Base-by-base conservation (phyloP, 2,113 vertebrate species). In the Rattus rattus region DNA sequence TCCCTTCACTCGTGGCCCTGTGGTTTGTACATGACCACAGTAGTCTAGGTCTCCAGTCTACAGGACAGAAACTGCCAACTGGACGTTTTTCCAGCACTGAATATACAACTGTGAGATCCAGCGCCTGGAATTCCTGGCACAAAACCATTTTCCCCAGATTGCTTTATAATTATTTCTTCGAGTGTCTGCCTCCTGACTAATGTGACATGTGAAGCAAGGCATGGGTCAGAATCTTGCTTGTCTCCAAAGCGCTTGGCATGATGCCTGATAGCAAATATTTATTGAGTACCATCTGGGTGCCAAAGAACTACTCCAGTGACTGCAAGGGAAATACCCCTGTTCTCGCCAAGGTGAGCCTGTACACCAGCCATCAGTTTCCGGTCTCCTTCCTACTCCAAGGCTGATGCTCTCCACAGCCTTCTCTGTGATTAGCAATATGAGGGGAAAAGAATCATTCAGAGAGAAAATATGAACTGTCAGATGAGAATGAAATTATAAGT, bases 401-500 rank as follows among this genome's bases (percentile, higher is more conserved):
- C 73, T 84, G 81, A 30, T 80, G 77, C 70, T 97, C 86, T 75
- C 94, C 96, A 67, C 49, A 56, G 91, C n/a, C 10, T 96, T 96
- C 96, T 94, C 96, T 94, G 75, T 96, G 97, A 95, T 97, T 98
- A 98, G 92, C 91, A 96, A 96, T 94, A 94, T 80, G 95, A 93
- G 89, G 59, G 83, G 92, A 69, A 72, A 30, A 33, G 52, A 96
- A 97, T 95, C 96, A 96, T 94, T 97, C 91, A 61, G 86, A 98
- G 97, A 97, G 97, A 97, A 98, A 97, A 98, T 97, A 98, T 96
- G 95, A 98, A 97, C 97, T 98, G 98, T 97, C 98, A 98, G 92
- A 97, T 96, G 97, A 98, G 97, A 97, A 98, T 97, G 97, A 97
- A 97, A 98, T 97, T 97, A 97, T 97, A 97, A 98, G 96, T 98